A percentile compares a stretch with the other conserved stretches of the same genome.
Evolutionary conservation across 2,113 vertebrate genomes (phyloP).

Genomic region (Cacatua alba): DNA sequence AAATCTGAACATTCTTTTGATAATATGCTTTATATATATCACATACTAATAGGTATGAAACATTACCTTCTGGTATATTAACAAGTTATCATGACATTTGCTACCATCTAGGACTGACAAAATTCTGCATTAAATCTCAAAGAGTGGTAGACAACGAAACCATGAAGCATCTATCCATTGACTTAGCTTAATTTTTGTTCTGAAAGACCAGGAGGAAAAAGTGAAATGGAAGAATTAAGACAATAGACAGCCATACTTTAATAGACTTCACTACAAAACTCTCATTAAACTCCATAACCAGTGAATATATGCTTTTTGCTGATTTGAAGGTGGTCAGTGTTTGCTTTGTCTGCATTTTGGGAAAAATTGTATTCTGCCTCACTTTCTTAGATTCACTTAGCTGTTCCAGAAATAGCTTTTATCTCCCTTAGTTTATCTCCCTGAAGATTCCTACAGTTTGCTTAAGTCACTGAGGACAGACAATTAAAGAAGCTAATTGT

Average conservation of each 20-base stretch:
- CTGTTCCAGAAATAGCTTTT: constrained; percentile 38
- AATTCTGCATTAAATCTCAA: neutral
- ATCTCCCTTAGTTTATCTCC: constrained; percentile 9
- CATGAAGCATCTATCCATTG: neutral
- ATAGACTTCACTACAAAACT: neutral
- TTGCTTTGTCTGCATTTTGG: neutral
- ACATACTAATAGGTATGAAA: neutral
- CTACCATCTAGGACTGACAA: neutral
- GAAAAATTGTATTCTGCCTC: neutral
- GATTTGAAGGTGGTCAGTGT: neutral
- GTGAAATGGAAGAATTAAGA: neutral
- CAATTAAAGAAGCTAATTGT: constrained; percentile 39
- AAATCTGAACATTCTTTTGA: neutral
- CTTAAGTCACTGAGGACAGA: constrained; percentile 22
- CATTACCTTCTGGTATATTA: neutral
- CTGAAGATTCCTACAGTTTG: constrained; percentile 11
- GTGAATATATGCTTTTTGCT: neutral
- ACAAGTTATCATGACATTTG: neutral
- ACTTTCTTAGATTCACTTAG: neutral
- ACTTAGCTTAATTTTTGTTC: neutral
- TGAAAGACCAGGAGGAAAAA: neutral
- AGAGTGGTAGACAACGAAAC: neutral
- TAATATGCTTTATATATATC: neutral
- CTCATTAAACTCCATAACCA: neutral
- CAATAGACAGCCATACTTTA: neutral